A percentile compares a stretch with the other conserved stretches of the same genome.
phyloP scores from a whole-genome alignment of 2,113 vertebrate genomes.

The Cyprichromis sp. region DNA sequence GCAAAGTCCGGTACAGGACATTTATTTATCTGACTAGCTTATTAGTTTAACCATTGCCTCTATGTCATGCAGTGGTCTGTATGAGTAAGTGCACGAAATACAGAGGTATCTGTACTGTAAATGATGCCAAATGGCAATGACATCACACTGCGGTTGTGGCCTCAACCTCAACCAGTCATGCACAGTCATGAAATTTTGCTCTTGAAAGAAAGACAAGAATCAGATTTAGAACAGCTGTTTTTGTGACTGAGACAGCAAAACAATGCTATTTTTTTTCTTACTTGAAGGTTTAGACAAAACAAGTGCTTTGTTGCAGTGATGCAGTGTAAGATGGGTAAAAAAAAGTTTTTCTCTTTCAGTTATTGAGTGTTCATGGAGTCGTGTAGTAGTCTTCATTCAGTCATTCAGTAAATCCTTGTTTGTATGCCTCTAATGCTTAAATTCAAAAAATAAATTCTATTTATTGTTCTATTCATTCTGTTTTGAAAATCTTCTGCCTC shows the following conservation, averaged over 20 bases:
- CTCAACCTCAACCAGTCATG: background rate
- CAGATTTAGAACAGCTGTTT: background rate
- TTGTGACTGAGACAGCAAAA: background rate
- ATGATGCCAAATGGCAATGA: background rate
- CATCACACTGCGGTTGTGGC: slow-evolving; percentile 14
- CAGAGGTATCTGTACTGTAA: background rate
- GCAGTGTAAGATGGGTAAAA: background rate
- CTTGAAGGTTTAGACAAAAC: background rate
- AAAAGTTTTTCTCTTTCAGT: background rate
- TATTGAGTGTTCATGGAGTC: background rate
- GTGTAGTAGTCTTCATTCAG: background rate
- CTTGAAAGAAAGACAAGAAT: background rate
- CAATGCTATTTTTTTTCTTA: background rate
- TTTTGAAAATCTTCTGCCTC: background rate
- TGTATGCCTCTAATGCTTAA: background rate
- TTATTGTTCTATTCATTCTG: background rate
- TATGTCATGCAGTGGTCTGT: background rate
- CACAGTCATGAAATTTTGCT: background rate
- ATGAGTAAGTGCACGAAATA: background rate
- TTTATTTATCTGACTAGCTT: background rate
- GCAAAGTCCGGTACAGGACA: background rate
- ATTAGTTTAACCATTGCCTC: background rate
- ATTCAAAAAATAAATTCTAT: background rate
- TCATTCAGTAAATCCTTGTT: background rate
- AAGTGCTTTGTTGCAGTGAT: background rate